Base-by-base conservation (phyloP, 2,888 invertebrate species). In the Caenorhabditis macrosperma region DNA sequence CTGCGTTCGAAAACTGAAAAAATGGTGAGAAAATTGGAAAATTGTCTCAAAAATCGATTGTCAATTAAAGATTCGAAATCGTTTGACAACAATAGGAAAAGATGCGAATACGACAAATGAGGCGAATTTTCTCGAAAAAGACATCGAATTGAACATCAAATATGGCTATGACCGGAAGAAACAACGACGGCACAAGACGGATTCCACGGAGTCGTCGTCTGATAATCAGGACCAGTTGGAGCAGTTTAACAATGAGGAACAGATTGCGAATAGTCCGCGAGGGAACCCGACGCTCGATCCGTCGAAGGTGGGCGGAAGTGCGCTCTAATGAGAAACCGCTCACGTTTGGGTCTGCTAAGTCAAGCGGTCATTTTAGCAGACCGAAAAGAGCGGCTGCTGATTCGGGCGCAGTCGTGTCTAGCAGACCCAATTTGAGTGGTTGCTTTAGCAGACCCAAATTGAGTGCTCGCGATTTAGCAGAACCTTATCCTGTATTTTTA, bases 151-250 rank as follows among this genome's bases (percentile, higher is more conserved):
- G 22, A 61, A 67, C 44, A 76, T 76, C 20, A 50, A 61, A n/a
- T 76, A 59, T 30, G 75, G 75, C 10, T 76, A 67, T 30, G 75
- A 76, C 35, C 17, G 75, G 10, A 76, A 76, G 22, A 67, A 46
- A 26, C 46, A 57, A 28, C 28, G 55, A 46, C 64, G 64, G 12
- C 4, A 50, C 10, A 52, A 28, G 15, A 41, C 50, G 7, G 69
- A 77, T 24, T 77, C 77, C n/a, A 69, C 69, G 7, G 77, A 77
- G 50, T 64, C 63, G 9, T 57, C 77, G 2, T 61, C 68, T 0
- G 77, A 69, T 30, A 46, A 38, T 17, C 57, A 54, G 28, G 64
- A 55, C n/a, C 41, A 30, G 1, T 3, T 57, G 10, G 77, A 77
- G 30, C 63, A 63, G n/a, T 77, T 69, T 55, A 57, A 69, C 24